Evolutionary conservation across 2,888 invertebrate genomes (phyloP).

Genomic region (Aquatica leii): DNA sequence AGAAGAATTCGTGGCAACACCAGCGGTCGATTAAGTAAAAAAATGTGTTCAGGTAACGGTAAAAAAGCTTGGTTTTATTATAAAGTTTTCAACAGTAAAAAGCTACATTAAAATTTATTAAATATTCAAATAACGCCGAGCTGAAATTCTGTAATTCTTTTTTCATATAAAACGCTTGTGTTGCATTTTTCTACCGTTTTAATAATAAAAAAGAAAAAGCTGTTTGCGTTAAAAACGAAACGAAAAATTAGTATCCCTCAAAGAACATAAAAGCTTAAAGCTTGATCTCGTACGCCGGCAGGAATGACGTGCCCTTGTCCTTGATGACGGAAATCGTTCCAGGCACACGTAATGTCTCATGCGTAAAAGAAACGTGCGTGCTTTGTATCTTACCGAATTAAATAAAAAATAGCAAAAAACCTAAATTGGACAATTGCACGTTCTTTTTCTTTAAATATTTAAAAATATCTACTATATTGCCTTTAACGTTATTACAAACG

Average conservation of each 20-base stretch:
- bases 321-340: constrained; percentile 34
- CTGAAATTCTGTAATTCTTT: not conserved
- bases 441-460: not conserved
- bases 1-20: not conserved
- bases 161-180: not conserved
- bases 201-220: not conserved
- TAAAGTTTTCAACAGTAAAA: not conserved
- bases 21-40: constrained; percentile 6
- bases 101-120: constrained; percentile 2
- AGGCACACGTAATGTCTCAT: constrained; percentile 32
- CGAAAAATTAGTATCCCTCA: constrained; percentile 22
- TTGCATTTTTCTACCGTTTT: not conserved
- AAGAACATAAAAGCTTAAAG: constrained; percentile 37
- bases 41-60: constrained; percentile 9
- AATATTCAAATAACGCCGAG: not conserved
- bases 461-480: not conserved
- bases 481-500: not conserved
- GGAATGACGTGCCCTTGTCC: constrained; percentile 35
- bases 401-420: constrained; percentile 2
- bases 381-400: constrained; percentile 16
- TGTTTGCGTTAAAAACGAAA: constrained; percentile 16
- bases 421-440: not conserved
- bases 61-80: not conserved
- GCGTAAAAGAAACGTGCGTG: constrained; percentile 29
- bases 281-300: constrained; percentile 30